Evolutionary conservation across 2,888 invertebrate genomes (phyloP).

Genomic region (Exephanes ischioxanthus): DNA sequence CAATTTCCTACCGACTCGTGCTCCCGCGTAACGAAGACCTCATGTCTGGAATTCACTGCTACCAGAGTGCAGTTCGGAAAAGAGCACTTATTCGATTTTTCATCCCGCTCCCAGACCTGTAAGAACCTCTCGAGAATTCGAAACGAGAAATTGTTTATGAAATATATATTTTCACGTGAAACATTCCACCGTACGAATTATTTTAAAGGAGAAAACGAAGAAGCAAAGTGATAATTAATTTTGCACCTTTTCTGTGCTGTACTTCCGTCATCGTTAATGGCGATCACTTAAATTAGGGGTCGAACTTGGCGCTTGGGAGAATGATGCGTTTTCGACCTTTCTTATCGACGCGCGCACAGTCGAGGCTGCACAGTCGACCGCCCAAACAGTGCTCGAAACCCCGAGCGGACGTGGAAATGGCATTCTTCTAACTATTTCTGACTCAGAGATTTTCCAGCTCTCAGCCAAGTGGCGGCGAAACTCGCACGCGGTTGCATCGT

Average conservation of each 20-base stretch:
- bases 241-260: not conserved
- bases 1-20: slow-evolving; percentile 57
- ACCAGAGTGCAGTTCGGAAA: slow-evolving; percentile 5
- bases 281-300: not conserved
- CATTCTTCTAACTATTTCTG: slow-evolving; percentile 70
- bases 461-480: slow-evolving; percentile 34
- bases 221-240: not conserved
- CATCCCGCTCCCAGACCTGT: not conserved
- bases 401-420: slow-evolving; percentile 52
- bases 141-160: not conserved
- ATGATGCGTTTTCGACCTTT: not conserved
- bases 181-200: not conserved
- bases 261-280: not conserved
- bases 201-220: not conserved
- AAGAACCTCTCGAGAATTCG: not conserved
- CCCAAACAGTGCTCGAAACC: slow-evolving; percentile 28
- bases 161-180: not conserved
- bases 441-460: slow-evolving; percentile 57
- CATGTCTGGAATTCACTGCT: slow-evolving; percentile 28
- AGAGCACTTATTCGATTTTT: not conserved
- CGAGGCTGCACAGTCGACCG: not conserved
- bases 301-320: not conserved
- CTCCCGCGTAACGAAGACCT: slow-evolving; percentile 29
- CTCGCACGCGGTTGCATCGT: slow-evolving; percentile 34
- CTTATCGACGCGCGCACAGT: not conserved